Evolutionary conservation across 1,140 invertebrate genomes (phyloP), one percentile per base, ranked within the genome.

Genomic region (Ostrea edulis): DNA sequence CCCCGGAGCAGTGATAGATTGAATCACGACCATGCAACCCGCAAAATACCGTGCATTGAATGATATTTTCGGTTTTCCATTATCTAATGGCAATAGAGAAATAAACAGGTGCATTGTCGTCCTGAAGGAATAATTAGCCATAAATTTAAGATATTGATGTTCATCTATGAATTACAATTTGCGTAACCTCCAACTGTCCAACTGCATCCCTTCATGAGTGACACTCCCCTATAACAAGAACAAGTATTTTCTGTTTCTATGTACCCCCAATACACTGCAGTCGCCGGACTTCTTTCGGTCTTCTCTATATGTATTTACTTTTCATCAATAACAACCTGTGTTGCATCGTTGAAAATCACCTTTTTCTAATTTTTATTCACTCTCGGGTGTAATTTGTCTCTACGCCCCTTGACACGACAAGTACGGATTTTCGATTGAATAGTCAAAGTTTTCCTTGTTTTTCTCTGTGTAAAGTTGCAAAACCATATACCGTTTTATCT

Each of bases 241-340:
- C 77, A 22, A 35, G 20, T 44, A 82, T 20, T 55, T 83, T 17
- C 77, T 20, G 25, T 52, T 52, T 82, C 29, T 25, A 35, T 22
- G 77, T 7, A 82, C 29, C 11, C 77, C 58, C 88, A 68, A 55
- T n/a, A 90, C 87, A n/a, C 51, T 84, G 7, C 52, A 35, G 44
- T 87, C 84, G 35, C 87, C 89, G 22, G 44, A 90, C 82, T 88
- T 90, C 22, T 84, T 88, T 35, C 81, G 89, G 58, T 84, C 87
- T 12, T 88, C 87, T 14, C 87, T 87, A 82, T 8, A 82, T 52
- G 51, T 44, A 82, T 35, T 2, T 29, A 11, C 77, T 82, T 82
- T 2, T 82, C 9, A 35, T 82, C n/a, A 52, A 82, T 82, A 5
- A 82, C 77, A 35, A 82, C 25, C 77, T 52, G 77, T 8, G 77